These are phyloP conservation scores for Tragelaphus buxtoni DNA, from an alignment of 2,113 vertebrate species.

Conservation along the genomic window DNA sequence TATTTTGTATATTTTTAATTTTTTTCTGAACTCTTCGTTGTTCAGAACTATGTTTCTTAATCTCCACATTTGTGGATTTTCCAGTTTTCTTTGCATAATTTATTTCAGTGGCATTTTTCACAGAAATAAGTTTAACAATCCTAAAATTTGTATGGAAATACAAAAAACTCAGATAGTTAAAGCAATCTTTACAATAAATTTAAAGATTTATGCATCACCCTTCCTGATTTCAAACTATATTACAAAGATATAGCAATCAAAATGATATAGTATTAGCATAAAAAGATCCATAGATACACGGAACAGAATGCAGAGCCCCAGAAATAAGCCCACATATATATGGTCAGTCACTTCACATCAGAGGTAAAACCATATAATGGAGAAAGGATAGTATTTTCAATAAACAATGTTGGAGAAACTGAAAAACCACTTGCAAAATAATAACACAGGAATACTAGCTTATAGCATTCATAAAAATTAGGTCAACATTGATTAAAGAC, in stretches of 20 bases:
- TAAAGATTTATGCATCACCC: background rate
- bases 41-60: background rate
- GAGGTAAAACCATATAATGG: background rate
- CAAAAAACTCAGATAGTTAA: background rate
- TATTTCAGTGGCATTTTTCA: background rate
- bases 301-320: background rate
- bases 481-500: background rate
- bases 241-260: background rate
- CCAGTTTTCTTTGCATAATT: background rate
- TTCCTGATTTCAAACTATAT: background rate
- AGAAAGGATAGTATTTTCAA: background rate
- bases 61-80: background rate
- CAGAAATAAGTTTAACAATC: background rate
- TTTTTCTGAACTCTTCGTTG: background rate
- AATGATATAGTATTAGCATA: background rate
- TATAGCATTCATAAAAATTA: background rate
- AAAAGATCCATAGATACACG: background rate
- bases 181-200: background rate
- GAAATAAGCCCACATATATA: background rate
- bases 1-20: background rate
- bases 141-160: background rate
- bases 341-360: background rate
- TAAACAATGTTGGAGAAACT: background rate
- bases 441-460: background rate
- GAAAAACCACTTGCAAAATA: background rate